Evolutionary conservation across 2,888 invertebrate genomes (phyloP).

Genomic region (Empis livida): DNA sequence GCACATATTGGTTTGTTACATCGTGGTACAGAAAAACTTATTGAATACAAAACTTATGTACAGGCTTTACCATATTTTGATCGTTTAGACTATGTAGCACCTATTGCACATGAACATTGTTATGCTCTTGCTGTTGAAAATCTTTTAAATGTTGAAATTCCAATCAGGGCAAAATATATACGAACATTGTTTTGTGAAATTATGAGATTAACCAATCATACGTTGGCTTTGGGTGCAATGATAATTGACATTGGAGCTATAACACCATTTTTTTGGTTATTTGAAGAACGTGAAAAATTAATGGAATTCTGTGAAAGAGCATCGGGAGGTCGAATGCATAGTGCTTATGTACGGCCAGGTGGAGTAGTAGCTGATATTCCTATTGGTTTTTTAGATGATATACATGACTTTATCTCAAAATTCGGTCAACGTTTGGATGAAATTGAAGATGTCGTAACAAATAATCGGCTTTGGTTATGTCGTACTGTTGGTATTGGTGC

Average conservation of each 20-base stretch:
- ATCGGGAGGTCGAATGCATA: conserved; percentile 73
- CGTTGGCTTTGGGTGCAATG: conserved; percentile 59
- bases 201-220: conserved; percentile 66
- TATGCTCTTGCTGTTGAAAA: conserved; percentile 73
- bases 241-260: conserved; percentile 74
- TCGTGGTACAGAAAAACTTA: conserved; percentile 79
- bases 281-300: conserved; percentile 78
- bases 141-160: conserved; percentile 62
- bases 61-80: conserved; percentile 81
- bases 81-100: conserved; percentile 75
- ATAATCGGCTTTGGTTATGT: conserved; percentile 59
- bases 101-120: conserved; percentile 67
- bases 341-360: conserved; percentile 69
- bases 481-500: conserved; percentile 62
- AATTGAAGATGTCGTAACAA: conserved; percentile 64
- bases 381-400: conserved; percentile 64
- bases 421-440: conserved; percentile 69
- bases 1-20: conserved; percentile 81
- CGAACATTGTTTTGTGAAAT: conserved; percentile 63
- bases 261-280: conserved; percentile 84
- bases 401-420: conserved; percentile 53
- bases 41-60: conserved; percentile 76
- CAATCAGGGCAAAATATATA: conserved; percentile 67
- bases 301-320: conserved; percentile 75
- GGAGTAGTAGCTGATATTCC: conserved; percentile 65